Evolutionary conservation across 2,888 invertebrate species (phyloP).

Genomic region (Bembecia ichneumoniformis): DNA sequence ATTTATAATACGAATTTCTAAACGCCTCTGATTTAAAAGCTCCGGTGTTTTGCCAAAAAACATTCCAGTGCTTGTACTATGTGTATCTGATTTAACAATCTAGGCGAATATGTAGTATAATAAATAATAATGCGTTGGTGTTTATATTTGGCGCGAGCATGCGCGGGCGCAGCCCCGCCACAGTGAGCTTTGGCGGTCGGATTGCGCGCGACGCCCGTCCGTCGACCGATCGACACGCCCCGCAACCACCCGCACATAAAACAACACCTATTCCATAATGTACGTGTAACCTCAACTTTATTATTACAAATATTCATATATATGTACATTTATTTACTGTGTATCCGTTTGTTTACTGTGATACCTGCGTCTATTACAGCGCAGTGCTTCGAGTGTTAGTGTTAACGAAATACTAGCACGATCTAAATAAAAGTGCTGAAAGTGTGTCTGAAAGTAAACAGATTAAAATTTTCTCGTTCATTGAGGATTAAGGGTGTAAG

Average conservation of each 20-base stretch:
- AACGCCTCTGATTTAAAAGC: slow-evolving; percentile 20
- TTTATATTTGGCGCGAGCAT: slow-evolving; percentile 30
- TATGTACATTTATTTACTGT: no score
- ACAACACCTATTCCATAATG: slow-evolving; percentile 2
- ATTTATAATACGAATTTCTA: slow-evolving; percentile 16
- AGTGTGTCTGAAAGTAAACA: no score
- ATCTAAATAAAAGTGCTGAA: no score
- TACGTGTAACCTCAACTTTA: background rate
- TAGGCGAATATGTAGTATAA: slow-evolving; percentile 42
- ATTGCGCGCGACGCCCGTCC: slow-evolving; percentile 14
- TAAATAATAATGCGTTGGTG: slow-evolving; percentile 54
- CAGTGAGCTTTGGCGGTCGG: slow-evolving; percentile 31
- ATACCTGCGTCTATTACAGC: no score
- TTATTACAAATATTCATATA: no score
- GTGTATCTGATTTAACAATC: slow-evolving; percentile 43
- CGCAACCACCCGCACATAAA: slow-evolving; percentile 10
- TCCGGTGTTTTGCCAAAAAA: slow-evolving; percentile 40
- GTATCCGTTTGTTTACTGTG: no score
- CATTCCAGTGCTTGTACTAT: slow-evolving; percentile 27
- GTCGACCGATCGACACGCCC: slow-evolving; percentile 12
- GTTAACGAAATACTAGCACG: no score
- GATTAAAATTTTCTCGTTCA: no score
- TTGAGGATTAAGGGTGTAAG: no score
- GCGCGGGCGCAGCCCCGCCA: slow-evolving; percentile 8
- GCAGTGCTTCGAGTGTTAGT: no score